Evolutionary conservation across 35 echinoderm and acorn worm species (phyloP), one percentile per base, ranked within the genome.

Genomic region (Apostichopus parvimensis): DNA sequence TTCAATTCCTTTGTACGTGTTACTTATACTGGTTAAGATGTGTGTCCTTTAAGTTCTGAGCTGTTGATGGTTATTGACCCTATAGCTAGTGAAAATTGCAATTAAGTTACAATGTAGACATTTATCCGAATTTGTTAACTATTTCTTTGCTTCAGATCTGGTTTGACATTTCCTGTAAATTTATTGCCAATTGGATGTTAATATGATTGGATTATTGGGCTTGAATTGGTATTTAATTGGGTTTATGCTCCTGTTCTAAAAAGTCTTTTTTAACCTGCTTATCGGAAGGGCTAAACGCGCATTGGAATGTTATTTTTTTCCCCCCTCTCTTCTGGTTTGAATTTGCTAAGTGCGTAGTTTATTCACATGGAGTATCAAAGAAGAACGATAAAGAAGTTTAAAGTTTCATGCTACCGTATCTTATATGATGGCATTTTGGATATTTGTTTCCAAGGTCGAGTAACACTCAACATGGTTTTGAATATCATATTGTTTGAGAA

Each of bases 151-250:
- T 75, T 0, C 17, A 22, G 17, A 75, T 1, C 21, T 75, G 17
- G 71, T 75, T 75, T 75, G 71, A 75, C 71, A 75, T 75, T 75
- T 75, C 71, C 71, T 75, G 71, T 75, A 75, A 18, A 75, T 75
- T 75, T 75, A 75, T 75, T 75, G 20, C 17, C 71, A 75, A 75
- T 75, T 75, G 17, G n/a, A 75, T 75, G 17, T 75, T 75, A 75
- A 75, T 75, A 18, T 75, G 71, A 75, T 75, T 75, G 14, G 71
- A 75, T 75, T 75, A 75, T 75, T 75, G 6, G n/a, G 20, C 6
- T 75, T 75, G 71, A 75, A 75, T 75, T 75, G 71, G 64, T 68
- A 68, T 68, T 68, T 68, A 68, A 68, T 75, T 75, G 71, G 71
- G 17, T 20, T 7, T 20, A 75, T 75, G 17, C 17, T n/a, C 71